These are phyloP conservation scores for Lepidothrix coronata DNA, from an alignment of 2,113 vertebrate genomes.

Conservation along the genomic window DNA sequence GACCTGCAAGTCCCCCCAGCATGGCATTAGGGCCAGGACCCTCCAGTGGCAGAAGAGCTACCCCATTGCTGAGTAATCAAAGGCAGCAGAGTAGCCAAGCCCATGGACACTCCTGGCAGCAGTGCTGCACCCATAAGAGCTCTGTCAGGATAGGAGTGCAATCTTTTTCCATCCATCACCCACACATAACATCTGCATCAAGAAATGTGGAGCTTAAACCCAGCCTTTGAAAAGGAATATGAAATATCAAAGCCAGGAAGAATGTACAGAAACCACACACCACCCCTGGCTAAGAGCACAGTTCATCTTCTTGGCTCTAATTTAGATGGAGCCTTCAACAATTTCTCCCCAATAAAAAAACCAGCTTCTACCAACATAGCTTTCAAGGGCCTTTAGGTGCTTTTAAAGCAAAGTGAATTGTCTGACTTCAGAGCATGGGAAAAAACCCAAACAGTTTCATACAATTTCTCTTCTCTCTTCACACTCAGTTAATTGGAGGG, in stretches of 20 bases:
- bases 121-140: not conserved
- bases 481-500: not conserved
- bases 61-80: rapidly evolving
- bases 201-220: not conserved
- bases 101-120: not conserved
- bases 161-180: not conserved
- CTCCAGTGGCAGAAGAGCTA: not conserved
- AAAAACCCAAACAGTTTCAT: not conserved
- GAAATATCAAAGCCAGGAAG: not conserved
- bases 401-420: not conserved
- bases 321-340: not conserved
- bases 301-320: not conserved
- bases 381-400: not conserved
- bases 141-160: not conserved
- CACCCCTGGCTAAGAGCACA: not conserved
- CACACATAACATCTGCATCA: not conserved
- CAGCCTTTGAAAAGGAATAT: not conserved
- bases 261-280: not conserved
- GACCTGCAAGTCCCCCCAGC: not conserved
- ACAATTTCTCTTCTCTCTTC: not conserved
- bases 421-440: not conserved
- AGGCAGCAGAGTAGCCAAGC: not conserved
- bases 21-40: not conserved
- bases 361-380: not conserved
- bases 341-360: not conserved